Evolutionary conservation across 53 echinoderm and acorn worm genomes (phyloP), one percentile per base, ranked within the genome.

Genomic region (Henricia sp.): DNA sequence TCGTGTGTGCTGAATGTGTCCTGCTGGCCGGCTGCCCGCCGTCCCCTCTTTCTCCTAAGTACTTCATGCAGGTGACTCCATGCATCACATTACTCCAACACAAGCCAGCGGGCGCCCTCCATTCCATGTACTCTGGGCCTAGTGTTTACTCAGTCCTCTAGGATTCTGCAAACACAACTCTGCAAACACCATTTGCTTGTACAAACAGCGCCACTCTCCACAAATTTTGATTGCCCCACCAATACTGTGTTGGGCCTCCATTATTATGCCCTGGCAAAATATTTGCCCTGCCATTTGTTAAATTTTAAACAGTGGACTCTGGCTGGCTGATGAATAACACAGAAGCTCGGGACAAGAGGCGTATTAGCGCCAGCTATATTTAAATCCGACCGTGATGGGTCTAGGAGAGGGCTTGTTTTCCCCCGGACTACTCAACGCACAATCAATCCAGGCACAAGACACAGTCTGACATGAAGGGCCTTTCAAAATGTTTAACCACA

Each of bases 181-280:
- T 66, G 77, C 90, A 90, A 90, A 90, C 82, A 90, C 86, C 85
- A 90, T 90, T 90, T 90, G 90, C 90, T 90, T 90, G 90, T 90
- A 43, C 86, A 85, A 90, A 90, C 68, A 86, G 42, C 72, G 39
- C 71, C 68, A 37, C 86, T 58, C 85, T 54, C 30, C 86, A 67
- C 65, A 53, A n/a, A 67, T 76, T 85, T 52, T 86, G 86, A 86
- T 86, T 86, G 76, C 67, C 67, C n/a, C 37, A 75, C 37, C 76
- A 86, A 86, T 52, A 74, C 74, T 60, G 63, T 55, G 50, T 42
- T 88, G 58, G 62, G n/a, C 71, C 43, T 71, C 88, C 83, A 82
- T 83, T n/a, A n/a, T n/a, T 70, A 82, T 69, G 83, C 56, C 51
- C 82, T 63, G 65, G 70, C 71, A 80, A 78, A 88, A 88, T 88